Evolutionary conservation across 2,113 vertebrate genomes (phyloP).

Genomic region (Pedionomus torquatus): DNA sequence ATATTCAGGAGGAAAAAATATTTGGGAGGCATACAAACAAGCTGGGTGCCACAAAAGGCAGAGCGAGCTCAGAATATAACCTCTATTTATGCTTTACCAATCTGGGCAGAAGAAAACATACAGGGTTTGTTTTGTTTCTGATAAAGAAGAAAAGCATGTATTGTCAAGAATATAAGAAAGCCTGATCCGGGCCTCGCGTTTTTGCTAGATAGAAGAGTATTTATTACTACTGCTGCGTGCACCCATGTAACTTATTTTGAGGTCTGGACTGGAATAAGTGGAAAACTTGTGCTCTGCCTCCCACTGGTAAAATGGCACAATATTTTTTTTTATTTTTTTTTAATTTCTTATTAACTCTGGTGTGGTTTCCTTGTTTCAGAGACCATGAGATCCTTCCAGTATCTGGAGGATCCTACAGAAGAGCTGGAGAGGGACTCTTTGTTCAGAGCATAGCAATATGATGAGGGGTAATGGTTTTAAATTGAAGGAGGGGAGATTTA

Average conservation of each 20-base stretch:
- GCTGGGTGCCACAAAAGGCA: background rate
- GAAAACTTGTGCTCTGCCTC: background rate
- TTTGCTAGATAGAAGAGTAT: background rate
- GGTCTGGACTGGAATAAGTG: background rate
- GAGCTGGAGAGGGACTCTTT: no score
- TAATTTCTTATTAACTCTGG: background rate
- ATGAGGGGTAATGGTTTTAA: no score
- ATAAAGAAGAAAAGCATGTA: background rate
- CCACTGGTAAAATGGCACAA: background rate
- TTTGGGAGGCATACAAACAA: slow-evolving; percentile 21
- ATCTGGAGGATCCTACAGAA: no score
- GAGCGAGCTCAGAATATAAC: background rate
- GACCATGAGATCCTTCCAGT: no score
- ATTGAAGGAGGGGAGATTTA: no score
- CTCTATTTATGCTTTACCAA: background rate
- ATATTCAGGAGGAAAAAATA: background rate
- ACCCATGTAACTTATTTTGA: background rate
- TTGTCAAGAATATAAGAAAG: background rate
- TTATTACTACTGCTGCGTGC: background rate
- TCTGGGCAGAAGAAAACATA: background rate
- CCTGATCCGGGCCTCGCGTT: background rate
- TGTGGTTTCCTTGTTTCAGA: background rate
- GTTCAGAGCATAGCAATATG: no score
- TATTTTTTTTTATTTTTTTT: background rate
- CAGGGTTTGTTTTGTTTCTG: background rate